Percentiles rank a stretch among this genome's conserved stretches.
Conservation (phyloP, 2,888 invertebrate species). For the Bombyx huttoni region DNA sequence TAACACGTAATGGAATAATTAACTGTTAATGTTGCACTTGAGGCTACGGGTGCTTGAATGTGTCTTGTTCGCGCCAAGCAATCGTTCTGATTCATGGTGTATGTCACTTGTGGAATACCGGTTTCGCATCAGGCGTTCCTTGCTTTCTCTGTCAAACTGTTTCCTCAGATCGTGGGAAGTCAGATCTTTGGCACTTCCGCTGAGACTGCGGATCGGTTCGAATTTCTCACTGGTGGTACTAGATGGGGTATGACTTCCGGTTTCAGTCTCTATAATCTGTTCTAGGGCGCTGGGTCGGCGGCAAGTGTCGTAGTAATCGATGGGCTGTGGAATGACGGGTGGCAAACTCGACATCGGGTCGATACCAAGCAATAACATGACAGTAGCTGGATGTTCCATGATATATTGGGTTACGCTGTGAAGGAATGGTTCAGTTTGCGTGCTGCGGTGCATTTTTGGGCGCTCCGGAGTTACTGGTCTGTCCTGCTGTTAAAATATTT, state of each 20-base stretch:
- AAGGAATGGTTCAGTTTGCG: constrained; percentile 76
- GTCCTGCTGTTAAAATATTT: constrained; percentile 34
- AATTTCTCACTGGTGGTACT: constrained; percentile 51
- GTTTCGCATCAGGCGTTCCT: constrained; percentile 53
- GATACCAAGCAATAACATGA: constrained; percentile 80
- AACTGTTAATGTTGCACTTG: constrained; percentile 68
- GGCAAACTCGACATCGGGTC: constrained; percentile 71
- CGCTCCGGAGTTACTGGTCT: constrained; percentile 51
- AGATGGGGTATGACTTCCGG: constrained; percentile 57
- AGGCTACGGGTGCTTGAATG: constrained; percentile 77
- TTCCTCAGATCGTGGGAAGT: constrained; percentile 43
- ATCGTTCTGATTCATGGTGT: constrained; percentile 68
- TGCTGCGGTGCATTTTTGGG: constrained; percentile 51
- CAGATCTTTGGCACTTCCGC: constrained; percentile 43
- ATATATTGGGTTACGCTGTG: constrained; percentile 77
- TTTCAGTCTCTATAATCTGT: constrained; percentile 58
- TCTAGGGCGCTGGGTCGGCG: constrained; percentile 55
- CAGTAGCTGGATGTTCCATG: constrained; percentile 80
- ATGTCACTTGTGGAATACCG: constrained; percentile 81
- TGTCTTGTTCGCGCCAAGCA: constrained; percentile 68
- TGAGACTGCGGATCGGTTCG: constrained; percentile 37
- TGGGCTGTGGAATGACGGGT: constrained; percentile 47
- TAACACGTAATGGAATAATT: constrained; percentile 45
- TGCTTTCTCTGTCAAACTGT: constrained; percentile 41
- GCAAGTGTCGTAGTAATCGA: constrained; percentile 60